Evolutionary conservation across 2,888 invertebrate species (phyloP).

Genomic region (Cenopis cana): DNA sequence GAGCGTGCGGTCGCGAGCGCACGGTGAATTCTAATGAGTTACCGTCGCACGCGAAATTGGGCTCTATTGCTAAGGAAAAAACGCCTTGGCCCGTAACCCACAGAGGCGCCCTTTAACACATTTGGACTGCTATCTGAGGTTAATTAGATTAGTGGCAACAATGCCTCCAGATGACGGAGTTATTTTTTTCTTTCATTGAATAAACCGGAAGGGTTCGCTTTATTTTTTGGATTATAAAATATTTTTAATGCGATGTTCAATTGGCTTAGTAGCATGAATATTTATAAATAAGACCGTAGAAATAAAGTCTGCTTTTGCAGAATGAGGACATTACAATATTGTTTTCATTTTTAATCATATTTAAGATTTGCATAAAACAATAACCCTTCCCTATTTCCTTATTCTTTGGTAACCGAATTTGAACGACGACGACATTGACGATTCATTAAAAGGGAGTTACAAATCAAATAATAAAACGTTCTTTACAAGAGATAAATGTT

Average conservation of each 20-base stretch:
- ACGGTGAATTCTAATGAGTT: constrained; percentile 83
- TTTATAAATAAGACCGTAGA: constrained; percentile 21
- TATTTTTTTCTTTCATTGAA: constrained; percentile 34
- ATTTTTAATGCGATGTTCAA: constrained; percentile 32
- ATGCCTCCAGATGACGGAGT: constrained; percentile 52
- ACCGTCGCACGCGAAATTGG: constrained; percentile 59
- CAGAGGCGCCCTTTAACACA: constrained; percentile 79
- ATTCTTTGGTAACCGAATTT: too few relatives aligned
- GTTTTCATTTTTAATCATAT: neutral
- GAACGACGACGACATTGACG: neutral
- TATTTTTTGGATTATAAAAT: constrained; percentile 19
- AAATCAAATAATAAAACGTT: neutral
- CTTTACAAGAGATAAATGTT: neutral
- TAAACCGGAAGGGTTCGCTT: constrained; percentile 18
- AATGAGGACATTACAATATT: neutral
- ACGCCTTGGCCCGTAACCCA: constrained; percentile 57
- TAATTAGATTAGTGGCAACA: constrained; percentile 81
- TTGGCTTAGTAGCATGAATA: constrained; percentile 28
- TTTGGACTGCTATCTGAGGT: constrained; percentile 83
- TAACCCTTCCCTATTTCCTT: too few relatives aligned
- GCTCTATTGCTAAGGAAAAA: constrained; percentile 59
- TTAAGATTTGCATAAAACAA: neutral
- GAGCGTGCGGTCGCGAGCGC: constrained; percentile 80
- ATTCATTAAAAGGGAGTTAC: neutral
- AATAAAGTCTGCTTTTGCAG: neutral